phyloP scores from a whole-genome alignment of 2,113 vertebrate genomes.

The Carassius carassius region DNA sequence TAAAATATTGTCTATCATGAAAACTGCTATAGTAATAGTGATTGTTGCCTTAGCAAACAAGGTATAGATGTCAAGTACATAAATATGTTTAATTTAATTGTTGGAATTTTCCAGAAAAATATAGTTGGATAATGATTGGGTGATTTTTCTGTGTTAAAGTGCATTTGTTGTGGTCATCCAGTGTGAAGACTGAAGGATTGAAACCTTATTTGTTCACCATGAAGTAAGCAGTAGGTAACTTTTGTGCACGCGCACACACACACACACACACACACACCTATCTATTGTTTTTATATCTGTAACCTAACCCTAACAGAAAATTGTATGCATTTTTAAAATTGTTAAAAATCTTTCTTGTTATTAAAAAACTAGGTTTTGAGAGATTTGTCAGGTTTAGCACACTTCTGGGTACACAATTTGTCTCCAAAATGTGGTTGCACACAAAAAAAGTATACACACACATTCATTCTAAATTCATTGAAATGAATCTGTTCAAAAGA shows the following conservation, averaged over 20 bases:
- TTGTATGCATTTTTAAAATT: background rate
- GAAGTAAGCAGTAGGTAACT: background rate
- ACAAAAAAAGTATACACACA: too few relatives aligned
- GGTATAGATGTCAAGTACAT: too few relatives aligned
- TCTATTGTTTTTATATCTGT: too few relatives aligned
- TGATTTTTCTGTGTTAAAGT: background rate
- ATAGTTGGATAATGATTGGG: too few relatives aligned
- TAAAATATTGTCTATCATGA: background rate
- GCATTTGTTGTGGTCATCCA: background rate
- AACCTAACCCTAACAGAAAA: background rate
- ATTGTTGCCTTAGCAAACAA: background rate
- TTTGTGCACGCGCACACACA: too few relatives aligned
- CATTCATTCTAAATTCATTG: background rate
- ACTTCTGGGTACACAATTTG: background rate
- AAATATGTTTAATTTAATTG: too few relatives aligned
- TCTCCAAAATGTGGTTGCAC: background rate
- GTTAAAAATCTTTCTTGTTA: background rate
- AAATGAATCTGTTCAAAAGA: background rate
- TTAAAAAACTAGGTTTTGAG: background rate
- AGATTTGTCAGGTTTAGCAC: background rate
- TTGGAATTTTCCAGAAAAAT: too few relatives aligned
- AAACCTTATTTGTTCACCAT: background rate
- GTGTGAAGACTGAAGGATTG: background rate
- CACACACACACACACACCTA: too few relatives aligned
- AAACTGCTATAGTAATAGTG: background rate